These are phyloP conservation scores for Cartodere bifasciata DNA, from an alignment of 2,888 invertebrate genomes.

Conservation along the genomic window DNA sequence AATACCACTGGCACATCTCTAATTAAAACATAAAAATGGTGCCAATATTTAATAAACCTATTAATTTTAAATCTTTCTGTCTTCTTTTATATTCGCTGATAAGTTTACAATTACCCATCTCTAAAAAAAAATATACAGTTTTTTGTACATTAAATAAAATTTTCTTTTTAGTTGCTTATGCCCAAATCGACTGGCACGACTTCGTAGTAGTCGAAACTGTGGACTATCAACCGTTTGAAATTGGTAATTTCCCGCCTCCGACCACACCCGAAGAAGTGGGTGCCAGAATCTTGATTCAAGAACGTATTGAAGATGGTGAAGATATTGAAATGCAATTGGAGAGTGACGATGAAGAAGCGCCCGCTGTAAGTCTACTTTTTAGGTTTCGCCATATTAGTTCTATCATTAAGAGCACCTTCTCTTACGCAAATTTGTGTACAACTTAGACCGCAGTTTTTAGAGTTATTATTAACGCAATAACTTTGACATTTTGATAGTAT, in stretches of 20 bases:
- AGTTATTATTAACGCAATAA: too few relatives aligned
- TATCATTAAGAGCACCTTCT: too few relatives aligned
- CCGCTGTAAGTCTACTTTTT: conserved; percentile 16
- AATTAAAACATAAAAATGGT: too few relatives aligned
- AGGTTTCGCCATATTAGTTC: too few relatives aligned
- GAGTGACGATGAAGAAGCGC: conserved; percentile 54
- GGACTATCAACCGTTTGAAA: conserved; percentile 94
- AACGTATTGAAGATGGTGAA: conserved; percentile 66
- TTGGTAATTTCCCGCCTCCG: conserved; percentile 91
- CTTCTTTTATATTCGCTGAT: too few relatives aligned
- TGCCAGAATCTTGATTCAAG: conserved; percentile 81
- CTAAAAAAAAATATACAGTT: conserved; percentile 1
- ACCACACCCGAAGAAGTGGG: conserved; percentile 97
- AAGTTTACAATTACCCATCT: neutral
- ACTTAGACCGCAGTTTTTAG: too few relatives aligned
- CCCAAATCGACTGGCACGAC: conserved; percentile 99
- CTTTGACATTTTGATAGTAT: too few relatives aligned
- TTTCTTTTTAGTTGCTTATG: conserved; percentile 61
- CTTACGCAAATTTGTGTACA: too few relatives aligned
- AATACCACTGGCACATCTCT: too few relatives aligned
- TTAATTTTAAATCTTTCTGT: too few relatives aligned
- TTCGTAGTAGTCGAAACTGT: conserved; percentile 99
- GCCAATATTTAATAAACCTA: too few relatives aligned
- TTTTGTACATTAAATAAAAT: conserved; percentile 5
- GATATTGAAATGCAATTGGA: conserved; percentile 86